Base-by-base conservation (phyloP, 1,140 invertebrate genomes). In the Oedothorax gibbosus region DNA sequence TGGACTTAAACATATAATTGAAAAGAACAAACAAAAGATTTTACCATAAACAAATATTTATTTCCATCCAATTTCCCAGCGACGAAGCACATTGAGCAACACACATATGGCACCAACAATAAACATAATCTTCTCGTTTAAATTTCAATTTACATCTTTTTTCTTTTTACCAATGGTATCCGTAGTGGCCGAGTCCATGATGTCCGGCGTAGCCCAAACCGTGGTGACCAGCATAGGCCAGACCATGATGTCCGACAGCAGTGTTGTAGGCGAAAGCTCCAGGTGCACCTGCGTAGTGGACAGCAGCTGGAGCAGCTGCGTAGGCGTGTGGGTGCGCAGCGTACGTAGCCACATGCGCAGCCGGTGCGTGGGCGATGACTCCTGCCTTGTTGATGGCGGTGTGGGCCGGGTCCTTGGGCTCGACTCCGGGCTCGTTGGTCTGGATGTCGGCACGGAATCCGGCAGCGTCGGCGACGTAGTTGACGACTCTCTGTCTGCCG, bases 381-480 rank as follows among this genome's bases (percentile, higher is more conserved):
- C 50, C 87, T 56, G 79, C 35, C 64, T 87, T 88, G 83, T 88
- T 88, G 86, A 88, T 86, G 68, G 83, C 62, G 12, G 84, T 79
- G 8, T 82, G 71, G 51, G 88, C 88, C 20, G 88, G 87, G 68
- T 88, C 87, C 50, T 87, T 87, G 14, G 87, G 78, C 14, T 83
- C 87, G 8, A 86, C 80, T 60, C 86, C 86, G 10, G 87, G 87
- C 21, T 87, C 87, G 71, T 87, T 88, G 69, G 86, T 86, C 15
- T 78, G 20, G 71, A 88, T 68, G 15, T 73, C 56, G 51, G 87
- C 88, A 4, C 88, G 87, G 87, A 88, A 89, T 62, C 88, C 88
- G 65, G 66, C 83, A n/a, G 78, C 87, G 85, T 89, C 88, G 50
- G 88, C 88, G 20, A 89, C 86, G 78, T 89, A 89, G 87, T 88